Base-by-base conservation (phyloP, 2,888 invertebrate species). In the Galerucella calmariensis region DNA sequence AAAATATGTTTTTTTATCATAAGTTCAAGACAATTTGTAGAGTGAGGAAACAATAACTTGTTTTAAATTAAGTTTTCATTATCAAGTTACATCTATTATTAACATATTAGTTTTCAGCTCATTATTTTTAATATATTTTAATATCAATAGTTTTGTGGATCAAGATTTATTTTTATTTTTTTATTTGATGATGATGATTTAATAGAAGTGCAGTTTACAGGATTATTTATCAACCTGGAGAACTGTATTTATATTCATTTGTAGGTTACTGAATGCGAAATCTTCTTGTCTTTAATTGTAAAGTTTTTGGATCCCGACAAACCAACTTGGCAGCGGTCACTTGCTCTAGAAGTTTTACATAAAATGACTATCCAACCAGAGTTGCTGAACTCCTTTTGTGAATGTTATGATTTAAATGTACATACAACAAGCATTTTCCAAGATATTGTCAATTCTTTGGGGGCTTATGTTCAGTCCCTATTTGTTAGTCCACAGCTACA, bases 251-350 rank as follows among this genome's bases (percentile, higher is more conserved):
- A 63, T 65, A 62, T 79, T 67, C 67, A 61, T 67, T 82, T 80
- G 84, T 85, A 95, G 96, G 93, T 96, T 46, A 99, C 99, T 0
- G 98, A 99, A 88, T 98, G 98, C 88, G 99, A 99, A 89, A 99
- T 99, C 85, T 99, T 99, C 88, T 90, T 99, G 61, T 98, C 98
- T 0, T 89, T 99, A 68, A 95, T 99, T 69, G 96, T 99, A 53
- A 98, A 99, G 88, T 99, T 99, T 88, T 89, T 99, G 86, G 99
- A 99, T 86, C 95, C 96, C 0, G 99, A 99, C 85, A 97, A 98
- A 88, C 97, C 97, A 2, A 91, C 94, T 78, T 99, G 99, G 99
- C 98, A 99, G 87, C 90, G 98, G 73, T 97, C 97, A 1, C 88
- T 98, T 68, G 98, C 99, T 0, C 87, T 99, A 20, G 99, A 99